These are phyloP conservation scores for Argyresthia goedartella DNA, from an alignment of 2,888 invertebrate genomes.

Conservation along the genomic window DNA sequence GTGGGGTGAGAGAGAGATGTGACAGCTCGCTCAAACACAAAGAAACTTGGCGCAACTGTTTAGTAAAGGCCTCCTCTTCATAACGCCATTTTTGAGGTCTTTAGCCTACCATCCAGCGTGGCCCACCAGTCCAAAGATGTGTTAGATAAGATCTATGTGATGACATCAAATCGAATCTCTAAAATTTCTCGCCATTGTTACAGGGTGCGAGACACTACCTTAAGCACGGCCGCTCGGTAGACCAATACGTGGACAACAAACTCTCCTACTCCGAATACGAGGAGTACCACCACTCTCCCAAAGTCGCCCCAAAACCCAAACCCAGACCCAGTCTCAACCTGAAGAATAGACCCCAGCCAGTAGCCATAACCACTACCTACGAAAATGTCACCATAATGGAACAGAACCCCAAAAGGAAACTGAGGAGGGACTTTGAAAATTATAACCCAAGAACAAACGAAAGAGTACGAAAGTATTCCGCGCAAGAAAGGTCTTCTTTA, in stretches of 20 bases:
- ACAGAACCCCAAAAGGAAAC: constrained; percentile 79
- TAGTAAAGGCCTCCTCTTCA: too few relatives aligned
- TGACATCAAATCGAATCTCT: background rate
- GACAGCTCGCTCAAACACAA: too few relatives aligned
- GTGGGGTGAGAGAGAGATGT: too few relatives aligned
- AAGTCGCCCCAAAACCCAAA: constrained; percentile 54
- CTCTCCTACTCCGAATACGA: constrained; percentile 68
- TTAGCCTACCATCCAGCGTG: too few relatives aligned
- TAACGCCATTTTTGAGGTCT: too few relatives aligned
- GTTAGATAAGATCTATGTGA: too few relatives aligned
- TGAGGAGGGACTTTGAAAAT: constrained; percentile 75
- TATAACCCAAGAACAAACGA: constrained; percentile 63
- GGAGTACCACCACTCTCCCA: constrained; percentile 54
- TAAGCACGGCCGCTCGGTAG: constrained; percentile 80
- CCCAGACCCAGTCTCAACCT: constrained; percentile 43
- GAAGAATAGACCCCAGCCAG: constrained; percentile 73
- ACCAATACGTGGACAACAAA: constrained; percentile 82
- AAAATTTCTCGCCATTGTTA: constrained; percentile 29
- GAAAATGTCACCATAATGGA: constrained; percentile 80
- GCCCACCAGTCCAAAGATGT: too few relatives aligned
- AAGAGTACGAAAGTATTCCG: constrained; percentile 58
- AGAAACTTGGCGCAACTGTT: too few relatives aligned
- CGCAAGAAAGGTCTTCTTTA: constrained; percentile 67
- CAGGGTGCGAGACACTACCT: constrained; percentile 70
- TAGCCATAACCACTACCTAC: constrained; percentile 80